phyloP scores from a whole-genome alignment of 2,797 vertebrate species.

The Myotis myotis region DNA sequence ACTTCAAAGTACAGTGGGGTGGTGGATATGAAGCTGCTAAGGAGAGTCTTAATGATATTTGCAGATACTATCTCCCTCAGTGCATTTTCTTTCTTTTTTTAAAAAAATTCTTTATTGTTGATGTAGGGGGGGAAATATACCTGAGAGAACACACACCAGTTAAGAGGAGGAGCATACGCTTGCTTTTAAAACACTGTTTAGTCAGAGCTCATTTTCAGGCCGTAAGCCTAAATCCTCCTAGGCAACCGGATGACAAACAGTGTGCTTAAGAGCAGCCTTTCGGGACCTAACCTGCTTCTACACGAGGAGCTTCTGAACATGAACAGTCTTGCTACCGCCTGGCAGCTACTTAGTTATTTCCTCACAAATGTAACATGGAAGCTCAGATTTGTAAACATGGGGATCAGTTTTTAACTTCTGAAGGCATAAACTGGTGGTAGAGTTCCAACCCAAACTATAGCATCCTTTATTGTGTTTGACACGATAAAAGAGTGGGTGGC shows the following conservation, averaged over 20 bases:
- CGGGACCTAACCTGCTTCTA: constrained; percentile 32
- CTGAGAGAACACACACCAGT: neutral
- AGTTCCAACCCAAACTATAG: neutral
- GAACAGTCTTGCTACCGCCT: constrained; percentile 34
- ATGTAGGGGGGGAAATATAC: neutral
- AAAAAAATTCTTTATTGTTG: neutral
- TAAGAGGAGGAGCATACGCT: neutral
- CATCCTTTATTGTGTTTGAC: neutral
- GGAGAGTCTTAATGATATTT: neutral
- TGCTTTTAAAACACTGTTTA: neutral
- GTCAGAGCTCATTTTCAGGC: neutral
- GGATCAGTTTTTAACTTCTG: neutral
- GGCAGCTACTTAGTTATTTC: neutral
- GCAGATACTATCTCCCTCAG: neutral
- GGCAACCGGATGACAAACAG: constrained; percentile 33
- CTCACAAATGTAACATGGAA: neutral
- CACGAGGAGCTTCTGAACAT: neutral
- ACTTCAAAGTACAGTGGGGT: neutral
- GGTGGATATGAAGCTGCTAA: neutral
- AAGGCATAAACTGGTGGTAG: neutral
- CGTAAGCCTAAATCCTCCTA: neutral
- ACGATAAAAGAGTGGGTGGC: neutral
- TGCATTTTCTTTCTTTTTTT: neutral
- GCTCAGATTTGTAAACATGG: constrained; percentile 20
- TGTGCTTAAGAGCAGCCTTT: neutral